phyloP scores from a whole-genome alignment of 2,797 vertebrate genomes.

The Ambastaia sidthimunki region DNA sequence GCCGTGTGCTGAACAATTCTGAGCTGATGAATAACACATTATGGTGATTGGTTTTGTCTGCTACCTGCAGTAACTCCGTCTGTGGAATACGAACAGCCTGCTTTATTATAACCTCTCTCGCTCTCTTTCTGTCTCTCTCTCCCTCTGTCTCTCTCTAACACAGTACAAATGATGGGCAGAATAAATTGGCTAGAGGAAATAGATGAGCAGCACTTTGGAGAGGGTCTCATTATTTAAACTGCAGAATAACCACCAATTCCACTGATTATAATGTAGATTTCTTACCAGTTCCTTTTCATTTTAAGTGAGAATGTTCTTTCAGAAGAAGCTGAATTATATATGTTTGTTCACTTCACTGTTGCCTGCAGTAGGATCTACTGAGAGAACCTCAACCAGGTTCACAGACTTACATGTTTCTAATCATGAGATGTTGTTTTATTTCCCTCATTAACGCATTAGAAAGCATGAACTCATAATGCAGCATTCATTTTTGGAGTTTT shows the following conservation, averaged over 20 bases:
- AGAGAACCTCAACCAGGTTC: background rate
- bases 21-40: slow-evolving; percentile 61
- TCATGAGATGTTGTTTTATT: slow-evolving; percentile 35
- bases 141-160: slow-evolving; percentile 18
- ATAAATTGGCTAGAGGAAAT: slow-evolving; percentile 56
- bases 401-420: background rate
- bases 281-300: slow-evolving; percentile 13
- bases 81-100: slow-evolving; percentile 37
- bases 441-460: slow-evolving; percentile 29
- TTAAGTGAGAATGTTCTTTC: background rate
- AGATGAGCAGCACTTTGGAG: slow-evolving; percentile 30
- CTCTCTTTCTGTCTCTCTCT: background rate
- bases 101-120: slow-evolving; percentile 47
- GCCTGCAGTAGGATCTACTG: background rate
- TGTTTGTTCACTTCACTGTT: background rate
- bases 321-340: background rate
- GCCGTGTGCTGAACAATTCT: slow-evolving; percentile 20
- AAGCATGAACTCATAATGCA: slow-evolving; percentile 35
- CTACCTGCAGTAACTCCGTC: slow-evolving; percentile 47
- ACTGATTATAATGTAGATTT: slow-evolving; percentile 19
- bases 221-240: slow-evolving; percentile 49
- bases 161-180: slow-evolving; percentile 40
- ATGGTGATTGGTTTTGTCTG: slow-evolving; percentile 56
- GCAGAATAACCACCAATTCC: background rate
- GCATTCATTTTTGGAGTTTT: slow-evolving; percentile 67